Evolutionary conservation across 1,140 invertebrate species (phyloP).

Genomic region (Hyposmocoma kahamanoa): DNA sequence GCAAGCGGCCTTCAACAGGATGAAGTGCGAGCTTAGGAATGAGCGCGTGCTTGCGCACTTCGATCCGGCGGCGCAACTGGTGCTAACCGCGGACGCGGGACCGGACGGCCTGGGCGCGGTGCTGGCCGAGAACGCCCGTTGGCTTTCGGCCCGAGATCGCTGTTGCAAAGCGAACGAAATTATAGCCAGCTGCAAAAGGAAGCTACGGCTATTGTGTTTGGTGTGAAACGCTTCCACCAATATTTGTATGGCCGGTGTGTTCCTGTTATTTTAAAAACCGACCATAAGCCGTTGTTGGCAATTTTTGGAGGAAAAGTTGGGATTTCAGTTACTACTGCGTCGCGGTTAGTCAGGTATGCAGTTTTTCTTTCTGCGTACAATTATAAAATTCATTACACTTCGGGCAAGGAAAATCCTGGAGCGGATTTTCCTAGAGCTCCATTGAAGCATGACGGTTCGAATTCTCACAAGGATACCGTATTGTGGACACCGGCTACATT

Average conservation of each 20-base stretch:
- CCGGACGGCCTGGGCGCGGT: conserved; percentile 24
- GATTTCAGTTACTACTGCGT: background rate
- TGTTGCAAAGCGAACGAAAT: conserved; percentile 51
- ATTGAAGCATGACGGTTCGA: too few species aligned
- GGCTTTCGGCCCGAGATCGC: conserved; percentile 45
- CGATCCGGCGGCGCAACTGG: conserved; percentile 33
- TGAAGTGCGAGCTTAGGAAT: conserved; percentile 24
- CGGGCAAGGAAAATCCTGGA: background rate
- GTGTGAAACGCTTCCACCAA: conserved; percentile 40
- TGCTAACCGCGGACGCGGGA: conserved; percentile 31
- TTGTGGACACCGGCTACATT: too few species aligned
- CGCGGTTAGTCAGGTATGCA: conserved; percentile 7
- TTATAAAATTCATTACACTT: conserved; percentile 4
- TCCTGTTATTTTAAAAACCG: conserved; percentile 9
- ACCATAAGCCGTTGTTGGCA: conserved; percentile 9
- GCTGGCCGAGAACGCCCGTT: conserved; percentile 38
- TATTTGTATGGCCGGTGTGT: conserved; percentile 30
- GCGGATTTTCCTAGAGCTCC: too few species aligned
- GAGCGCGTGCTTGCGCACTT: conserved; percentile 36
- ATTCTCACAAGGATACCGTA: too few species aligned
- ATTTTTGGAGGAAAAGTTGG: conserved; percentile 16
- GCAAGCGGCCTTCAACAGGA: conserved; percentile 18
- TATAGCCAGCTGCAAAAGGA: conserved; percentile 66
- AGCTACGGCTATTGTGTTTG: conserved; percentile 56
- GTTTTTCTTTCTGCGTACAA: conserved; percentile 8